phyloP scores from a whole-genome alignment of 2,888 invertebrate genomes.

The Aquatica leii region DNA sequence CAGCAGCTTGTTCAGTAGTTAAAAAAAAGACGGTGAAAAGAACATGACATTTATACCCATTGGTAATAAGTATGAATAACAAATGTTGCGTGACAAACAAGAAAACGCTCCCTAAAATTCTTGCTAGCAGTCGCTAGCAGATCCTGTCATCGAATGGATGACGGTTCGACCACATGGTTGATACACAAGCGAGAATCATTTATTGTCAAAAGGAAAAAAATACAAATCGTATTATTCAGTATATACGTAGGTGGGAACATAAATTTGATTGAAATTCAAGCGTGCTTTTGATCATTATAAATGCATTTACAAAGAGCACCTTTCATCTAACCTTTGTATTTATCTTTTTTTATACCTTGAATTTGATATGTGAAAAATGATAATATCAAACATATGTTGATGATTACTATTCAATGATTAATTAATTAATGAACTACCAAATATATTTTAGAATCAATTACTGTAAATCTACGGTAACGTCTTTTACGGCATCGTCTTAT shows the following conservation, averaged over 20 bases:
- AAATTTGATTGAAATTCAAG: too few relatives aligned
- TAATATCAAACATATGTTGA: too few relatives aligned
- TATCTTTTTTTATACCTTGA: too few relatives aligned
- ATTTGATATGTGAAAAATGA: too few relatives aligned
- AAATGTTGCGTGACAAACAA: constrained; percentile 32
- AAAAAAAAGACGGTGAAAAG: constrained; percentile 16
- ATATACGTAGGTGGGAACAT: constrained; percentile 15
- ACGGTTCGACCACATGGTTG: constrained; percentile 23
- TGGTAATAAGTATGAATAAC: constrained; percentile 25
- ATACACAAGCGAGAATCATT: constrained; percentile 23
- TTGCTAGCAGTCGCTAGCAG: constrained; percentile 20
- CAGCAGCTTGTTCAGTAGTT: constrained; percentile 2
- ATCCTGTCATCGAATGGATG: constrained; percentile 31
- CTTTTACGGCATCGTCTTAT: too few relatives aligned
- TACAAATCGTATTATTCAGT: constrained; percentile 10
- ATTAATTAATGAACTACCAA: too few relatives aligned
- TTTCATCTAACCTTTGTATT: neutral
- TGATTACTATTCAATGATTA: too few relatives aligned
- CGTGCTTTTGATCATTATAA: neutral
- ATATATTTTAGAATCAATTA: too few relatives aligned
- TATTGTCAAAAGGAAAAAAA: constrained; percentile 4
- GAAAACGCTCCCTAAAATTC: constrained; percentile 38
- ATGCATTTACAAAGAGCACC: constrained; percentile 1
- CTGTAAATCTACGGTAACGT: too few relatives aligned
- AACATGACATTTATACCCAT: constrained; percentile 25